Conservation (phyloP, 2,113 vertebrate species). For the Dicrurus megarhynchus region DNA sequence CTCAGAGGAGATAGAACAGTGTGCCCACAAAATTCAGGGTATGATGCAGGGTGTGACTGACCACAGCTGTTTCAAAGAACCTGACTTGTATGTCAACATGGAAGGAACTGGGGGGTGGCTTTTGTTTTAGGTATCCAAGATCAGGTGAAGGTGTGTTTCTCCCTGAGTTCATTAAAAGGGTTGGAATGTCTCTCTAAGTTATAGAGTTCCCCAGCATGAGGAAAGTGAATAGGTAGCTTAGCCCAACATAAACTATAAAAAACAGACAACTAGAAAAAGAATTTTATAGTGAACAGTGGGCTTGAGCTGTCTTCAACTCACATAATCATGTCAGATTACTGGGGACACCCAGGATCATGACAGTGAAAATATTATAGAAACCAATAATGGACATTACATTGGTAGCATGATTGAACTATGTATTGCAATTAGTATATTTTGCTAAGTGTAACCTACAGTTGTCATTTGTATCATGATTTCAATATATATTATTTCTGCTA, state of each 20-base stretch:
- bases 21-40: background rate
- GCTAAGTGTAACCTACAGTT: background rate
- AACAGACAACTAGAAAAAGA: background rate
- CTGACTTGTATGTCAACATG: background rate
- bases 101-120: background rate
- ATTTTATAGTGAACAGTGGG: background rate
- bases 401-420: background rate
- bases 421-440: background rate
- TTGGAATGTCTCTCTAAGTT: too few species aligned
- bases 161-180: background rate
- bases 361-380: background rate
- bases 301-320: background rate
- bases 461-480: background rate
- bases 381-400: rapidly evolving
- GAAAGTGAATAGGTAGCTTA: background rate
- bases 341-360: background rate
- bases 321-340: background rate
- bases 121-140: background rate
- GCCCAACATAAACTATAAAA: background rate
- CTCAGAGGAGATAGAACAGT: background rate
- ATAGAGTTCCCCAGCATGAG: background rate
- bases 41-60: background rate
- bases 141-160: background rate
- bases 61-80: background rate
- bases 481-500: background rate